These are phyloP conservation scores for Apis florea DNA, from an alignment of 1,140 invertebrate species.

Conservation along the genomic window DNA sequence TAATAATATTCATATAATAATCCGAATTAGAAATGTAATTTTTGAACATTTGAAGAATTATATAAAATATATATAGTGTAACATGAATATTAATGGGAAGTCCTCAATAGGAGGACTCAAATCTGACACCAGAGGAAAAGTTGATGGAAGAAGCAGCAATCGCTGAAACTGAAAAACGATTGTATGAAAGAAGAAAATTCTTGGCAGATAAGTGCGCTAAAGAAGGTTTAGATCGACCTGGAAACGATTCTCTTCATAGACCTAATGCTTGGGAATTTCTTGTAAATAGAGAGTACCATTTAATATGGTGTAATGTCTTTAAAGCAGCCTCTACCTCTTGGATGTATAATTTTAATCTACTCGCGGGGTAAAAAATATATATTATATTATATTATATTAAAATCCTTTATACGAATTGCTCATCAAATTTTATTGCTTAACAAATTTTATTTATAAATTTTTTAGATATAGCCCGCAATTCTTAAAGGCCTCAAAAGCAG, in stretches of 20 bases:
- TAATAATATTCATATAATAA: background rate
- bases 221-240: slow-evolving; percentile 80
- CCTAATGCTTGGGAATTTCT: slow-evolving; percentile 92
- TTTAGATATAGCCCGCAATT: slow-evolving; percentile 86
- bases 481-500: slow-evolving; percentile 87
- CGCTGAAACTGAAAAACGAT: slow-evolving; percentile 79
- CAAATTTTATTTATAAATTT: slow-evolving; percentile 22
- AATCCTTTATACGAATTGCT: background rate
- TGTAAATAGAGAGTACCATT: slow-evolving; percentile 88
- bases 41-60: background rate
- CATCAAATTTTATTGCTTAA: too few species aligned
- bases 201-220: slow-evolving; percentile 80
- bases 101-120: slow-evolving; percentile 68
- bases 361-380: slow-evolving; percentile 84
- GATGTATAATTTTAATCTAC: slow-evolving; percentile 94
- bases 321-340: slow-evolving; percentile 93
- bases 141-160: slow-evolving; percentile 71
- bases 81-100: background rate
- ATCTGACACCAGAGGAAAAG: slow-evolving; percentile 73
- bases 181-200: slow-evolving; percentile 79
- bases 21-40: background rate
- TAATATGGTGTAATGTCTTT: slow-evolving; percentile 93
- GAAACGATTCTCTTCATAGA: slow-evolving; percentile 85
- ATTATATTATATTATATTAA: too few species aligned
- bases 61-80: background rate